Percentiles rank a stretch among this genome's conserved stretches.
Conservation (phyloP, 1,140 invertebrate species). For the Alviniconcha marisindica region DNA sequence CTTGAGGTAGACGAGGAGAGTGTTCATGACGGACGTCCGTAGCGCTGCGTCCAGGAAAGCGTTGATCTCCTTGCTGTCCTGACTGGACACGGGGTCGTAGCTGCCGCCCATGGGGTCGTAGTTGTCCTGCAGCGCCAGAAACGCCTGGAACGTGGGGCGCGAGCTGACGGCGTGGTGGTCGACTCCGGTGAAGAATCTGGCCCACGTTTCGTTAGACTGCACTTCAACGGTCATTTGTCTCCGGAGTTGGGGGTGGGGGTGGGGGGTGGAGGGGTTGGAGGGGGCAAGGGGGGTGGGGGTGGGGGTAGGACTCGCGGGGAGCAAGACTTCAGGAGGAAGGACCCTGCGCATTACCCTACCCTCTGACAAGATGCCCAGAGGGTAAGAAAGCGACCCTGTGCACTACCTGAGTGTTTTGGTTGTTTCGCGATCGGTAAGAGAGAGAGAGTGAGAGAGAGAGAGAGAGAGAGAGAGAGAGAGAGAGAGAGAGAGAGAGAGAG, state of each 20-base stretch:
- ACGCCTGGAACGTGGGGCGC: slow-evolving; percentile 54
- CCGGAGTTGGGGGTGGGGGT: no score
- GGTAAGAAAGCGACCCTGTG: neutral
- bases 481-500: no score
- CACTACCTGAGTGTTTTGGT: no score
- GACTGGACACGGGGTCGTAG: slow-evolving; percentile 41
- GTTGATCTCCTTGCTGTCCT: slow-evolving; percentile 51
- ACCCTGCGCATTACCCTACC: no score
- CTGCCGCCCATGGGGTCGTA: slow-evolving; percentile 47
- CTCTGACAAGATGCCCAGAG: no score
- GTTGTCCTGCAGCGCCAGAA: slow-evolving; percentile 61
- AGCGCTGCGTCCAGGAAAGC: slow-evolving; percentile 53
- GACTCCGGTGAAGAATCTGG: slow-evolving; percentile 41
- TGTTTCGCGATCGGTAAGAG: no score
- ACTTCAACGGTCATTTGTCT: no score
- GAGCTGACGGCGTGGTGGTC: slow-evolving; percentile 44
- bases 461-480: no score
- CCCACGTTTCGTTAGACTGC: neutral
- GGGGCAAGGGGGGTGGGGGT: neutral
- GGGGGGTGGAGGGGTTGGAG: neutral
- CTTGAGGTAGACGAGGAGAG: slow-evolving; percentile 49
- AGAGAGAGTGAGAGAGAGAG: no score
- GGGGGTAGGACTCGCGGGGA: neutral
- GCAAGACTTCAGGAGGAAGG: no score
- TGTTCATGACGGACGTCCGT: slow-evolving; percentile 51